Base-by-base conservation (phyloP, 2,797 vertebrate genomes). In the Lycodopsis pacificus region DNA sequence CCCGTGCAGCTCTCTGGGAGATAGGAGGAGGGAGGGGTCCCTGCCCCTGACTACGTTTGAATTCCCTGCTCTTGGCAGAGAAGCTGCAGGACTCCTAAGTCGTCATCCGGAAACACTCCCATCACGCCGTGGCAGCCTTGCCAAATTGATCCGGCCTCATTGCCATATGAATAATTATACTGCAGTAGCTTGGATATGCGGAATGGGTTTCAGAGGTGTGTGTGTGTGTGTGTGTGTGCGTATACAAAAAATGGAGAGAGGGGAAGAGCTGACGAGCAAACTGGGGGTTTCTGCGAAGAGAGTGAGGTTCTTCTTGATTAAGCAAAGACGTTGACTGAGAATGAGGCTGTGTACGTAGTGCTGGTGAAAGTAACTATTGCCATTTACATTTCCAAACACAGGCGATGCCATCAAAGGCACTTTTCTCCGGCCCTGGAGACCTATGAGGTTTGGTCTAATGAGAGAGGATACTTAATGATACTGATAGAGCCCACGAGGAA, bases 401-500 rank as follows among this genome's bases (percentile, higher is more conserved):
- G 54, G 70, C 61, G 86, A 91, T 88, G 77, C 68, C 71, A 79
- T 86, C 81, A 83, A 71, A 83, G 73, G 72, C 75, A 76, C 76
- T 82, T 89, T 91, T 75, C 77, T 92, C 82, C 88, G 74, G 71
- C 81, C 81, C 81, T 19, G 34, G 70, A 82, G 89, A 70, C 77
- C 75, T 79, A 49, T 71, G 74, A 85, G 84, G 81, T 86, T 89
- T 73, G 76, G 81, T 81, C 79, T 93, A 92, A 94, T 93, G 90
- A 93, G 88, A 90, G 89, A 89, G 77, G 71, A 86, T 82, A 67
- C 77, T 85, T 94, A 94, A 94, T 94, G 86, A 84, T 94, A 92
- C 90, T 92, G 92, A 95, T 92, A 80, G 84, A 88, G 82, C 90
- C 87, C 79, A 88, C 1, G 70, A 91, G 89, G 87, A 78, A 77